Base-by-base conservation (phyloP, 2,113 vertebrate species). In the western clawed frog (Xenopus tropicalis) region DNA sequence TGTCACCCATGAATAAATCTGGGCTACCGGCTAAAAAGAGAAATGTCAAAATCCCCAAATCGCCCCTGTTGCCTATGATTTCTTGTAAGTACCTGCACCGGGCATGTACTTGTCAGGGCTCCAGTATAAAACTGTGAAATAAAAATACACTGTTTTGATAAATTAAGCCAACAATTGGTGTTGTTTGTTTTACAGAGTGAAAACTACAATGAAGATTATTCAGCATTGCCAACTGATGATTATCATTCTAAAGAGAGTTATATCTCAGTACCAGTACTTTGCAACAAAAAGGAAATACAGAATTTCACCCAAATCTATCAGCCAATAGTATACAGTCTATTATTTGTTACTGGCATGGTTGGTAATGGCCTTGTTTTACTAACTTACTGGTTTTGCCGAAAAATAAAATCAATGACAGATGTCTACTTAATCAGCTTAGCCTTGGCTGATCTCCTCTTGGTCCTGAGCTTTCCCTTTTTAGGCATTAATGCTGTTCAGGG, bases 341-440 rank as follows among this genome's bases (percentile, higher is more conserved):
- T 96, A 67, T 94, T 91, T 3, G 70, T 87, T 14, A 77, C 95
- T 65, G 97, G 97, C 8, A 44, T 84, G 0, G 68, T 57, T 0
- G 97, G 97, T 11, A 98, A 99, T 2, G 84, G 83, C 58, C 80
- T 98, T 74, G 93, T 98, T 70, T 90, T 99, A n/a, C 85, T 91
- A 79, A 97, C 93, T 0, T 95, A 94, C n/a, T 78, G 71, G 4
- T 69, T 86, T 1, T 92, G 90, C 80, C 90, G 90, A 14, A 82
- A 61, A 4, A 67, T 83, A 0, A 87, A 63, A 2, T 92, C 91
- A 0, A 76, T 94, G 83, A 97, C 93, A 0, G 93, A 95, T 0
- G 79, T 93, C 74, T 95, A 95, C 84, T 85, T 98, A 58, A 86
- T 96, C 79, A 91, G 96, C 80, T 83, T 99, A 43, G 93, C 96